Evolutionary conservation across 2,888 invertebrate species (phyloP).

Genomic region (Ametastegia equiseti): DNA sequence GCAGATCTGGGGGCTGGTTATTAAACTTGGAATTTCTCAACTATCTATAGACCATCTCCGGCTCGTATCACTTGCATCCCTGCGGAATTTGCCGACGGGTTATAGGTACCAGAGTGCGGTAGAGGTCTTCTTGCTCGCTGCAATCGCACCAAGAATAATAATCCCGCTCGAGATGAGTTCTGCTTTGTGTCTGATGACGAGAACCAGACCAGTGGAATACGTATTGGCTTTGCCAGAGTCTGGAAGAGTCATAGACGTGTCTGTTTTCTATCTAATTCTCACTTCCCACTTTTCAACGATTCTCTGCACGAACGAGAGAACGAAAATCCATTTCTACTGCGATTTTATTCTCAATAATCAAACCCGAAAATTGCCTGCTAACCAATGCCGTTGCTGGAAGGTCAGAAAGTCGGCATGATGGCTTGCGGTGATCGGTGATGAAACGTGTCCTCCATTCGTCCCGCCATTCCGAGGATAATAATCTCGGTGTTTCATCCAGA

Average conservation of each 20-base stretch:
- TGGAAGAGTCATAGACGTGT: neutral
- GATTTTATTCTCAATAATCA: constrained; percentile 14
- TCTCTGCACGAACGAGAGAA: constrained; percentile 6
- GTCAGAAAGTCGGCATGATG: constrained; percentile 1
- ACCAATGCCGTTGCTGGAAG: neutral
- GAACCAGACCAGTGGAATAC: neutral
- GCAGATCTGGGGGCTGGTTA: constrained; percentile 30
- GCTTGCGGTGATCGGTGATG: constrained; percentile 21
- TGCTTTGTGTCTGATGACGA: constrained; percentile 31
- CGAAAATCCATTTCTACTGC: neutral
- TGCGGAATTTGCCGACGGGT: constrained; percentile 11
- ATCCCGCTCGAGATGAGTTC: constrained; percentile 43
- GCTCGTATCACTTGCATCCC: constrained; percentile 42
- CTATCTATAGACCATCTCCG: constrained; percentile 29
- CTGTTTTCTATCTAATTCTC: neutral
- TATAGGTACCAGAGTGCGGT: neutral
- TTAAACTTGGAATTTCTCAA: constrained; percentile 41
- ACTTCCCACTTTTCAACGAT: neutral
- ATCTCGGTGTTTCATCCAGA: constrained; percentile 9
- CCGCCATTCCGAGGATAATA: constrained; percentile 12
- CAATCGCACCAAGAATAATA: constrained; percentile 42
- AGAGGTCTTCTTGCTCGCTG: neutral
- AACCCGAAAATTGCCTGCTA: neutral
- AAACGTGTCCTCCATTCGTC: constrained; percentile 24
- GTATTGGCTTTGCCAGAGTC: constrained; percentile 5